A percentile compares a stretch with the other conserved stretches of the same genome.
These are phyloP conservation scores for Ginglymostoma cirratum DNA, from an alignment of 2,113 vertebrate species.

Conservation along the genomic window DNA sequence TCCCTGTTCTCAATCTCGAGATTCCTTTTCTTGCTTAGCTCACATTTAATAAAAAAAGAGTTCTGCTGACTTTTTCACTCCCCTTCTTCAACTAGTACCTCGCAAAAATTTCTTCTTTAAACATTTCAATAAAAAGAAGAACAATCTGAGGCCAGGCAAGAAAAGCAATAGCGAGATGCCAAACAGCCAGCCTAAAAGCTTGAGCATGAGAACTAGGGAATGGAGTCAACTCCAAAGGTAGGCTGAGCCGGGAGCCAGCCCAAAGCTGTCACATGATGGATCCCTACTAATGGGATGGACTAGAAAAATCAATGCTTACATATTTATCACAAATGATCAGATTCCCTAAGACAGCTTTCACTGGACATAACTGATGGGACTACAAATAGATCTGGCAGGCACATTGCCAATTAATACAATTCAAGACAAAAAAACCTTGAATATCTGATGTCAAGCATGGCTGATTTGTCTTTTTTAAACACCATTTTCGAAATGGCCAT, in stretches of 20 bases:
- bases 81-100: background rate
- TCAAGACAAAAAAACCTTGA: background rate
- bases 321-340: slow-evolving; percentile 4
- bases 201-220: background rate
- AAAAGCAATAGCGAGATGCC: background rate
- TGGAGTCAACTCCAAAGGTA: background rate
- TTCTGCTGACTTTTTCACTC: background rate
- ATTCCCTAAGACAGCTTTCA: background rate
- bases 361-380: background rate
- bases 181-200: background rate
- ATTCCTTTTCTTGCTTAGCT: background rate
- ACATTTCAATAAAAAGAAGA: background rate
- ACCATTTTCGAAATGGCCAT: background rate
- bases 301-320: background rate
- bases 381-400: background rate
- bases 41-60: background rate
- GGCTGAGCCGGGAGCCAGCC: background rate
- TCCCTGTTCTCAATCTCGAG: background rate
- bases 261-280: background rate
- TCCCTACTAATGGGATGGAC: background rate
- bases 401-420: background rate
- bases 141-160: background rate
- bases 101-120: background rate
- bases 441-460: background rate
- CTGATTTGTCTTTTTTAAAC: background rate